A percentile compares a stretch with the other conserved stretches of the same genome.
These are phyloP conservation scores for Neofelis nebulosa DNA, from an alignment of 2,113 vertebrate species.

Conservation along the genomic window DNA sequence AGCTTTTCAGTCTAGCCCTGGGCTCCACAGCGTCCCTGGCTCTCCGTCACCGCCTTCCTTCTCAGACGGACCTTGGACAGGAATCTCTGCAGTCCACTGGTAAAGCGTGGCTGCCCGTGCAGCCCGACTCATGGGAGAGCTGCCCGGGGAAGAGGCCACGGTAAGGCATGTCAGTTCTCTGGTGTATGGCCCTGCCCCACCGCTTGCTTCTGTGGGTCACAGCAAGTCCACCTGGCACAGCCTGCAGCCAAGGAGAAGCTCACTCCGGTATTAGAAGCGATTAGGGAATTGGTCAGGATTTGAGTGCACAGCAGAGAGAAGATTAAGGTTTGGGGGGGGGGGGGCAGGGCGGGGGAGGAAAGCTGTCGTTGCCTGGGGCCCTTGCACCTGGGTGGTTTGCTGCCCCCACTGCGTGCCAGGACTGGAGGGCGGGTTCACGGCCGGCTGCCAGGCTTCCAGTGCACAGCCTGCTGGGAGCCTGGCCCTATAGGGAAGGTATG, in stretches of 20 bases:
- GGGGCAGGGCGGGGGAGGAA: not conserved
- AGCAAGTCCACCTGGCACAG: not conserved
- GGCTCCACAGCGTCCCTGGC: not conserved
- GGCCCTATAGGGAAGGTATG: not conserved
- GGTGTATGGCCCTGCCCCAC: not conserved
- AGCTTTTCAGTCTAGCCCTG: conserved; percentile 60
- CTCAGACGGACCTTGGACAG: conserved; percentile 62
- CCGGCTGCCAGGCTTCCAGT: not conserved
- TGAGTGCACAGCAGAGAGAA: conserved; percentile 72
- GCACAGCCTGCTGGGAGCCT: not conserved
- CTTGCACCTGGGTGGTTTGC: not conserved
- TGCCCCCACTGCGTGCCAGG: not conserved
- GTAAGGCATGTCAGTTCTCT: conserved; percentile 65
- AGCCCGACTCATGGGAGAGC: conserved; percentile 61
- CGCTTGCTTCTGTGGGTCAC: not conserved
- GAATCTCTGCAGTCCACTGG: conserved; percentile 64
- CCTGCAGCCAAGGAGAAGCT: not conserved
- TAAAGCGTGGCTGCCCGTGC: conserved; percentile 45
- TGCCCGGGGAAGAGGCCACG: not conserved
- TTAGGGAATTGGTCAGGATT: conserved; percentile 84
- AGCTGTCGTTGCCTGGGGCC: conserved; percentile 15
- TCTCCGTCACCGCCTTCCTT: conserved; percentile 40
- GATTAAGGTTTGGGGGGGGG: conserved; percentile 72
- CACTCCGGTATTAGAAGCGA: conserved; percentile 73
- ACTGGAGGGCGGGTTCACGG: not conserved